phyloP scores from a whole-genome alignment of 2,113 vertebrate species.

The Psophia crepitans region DNA sequence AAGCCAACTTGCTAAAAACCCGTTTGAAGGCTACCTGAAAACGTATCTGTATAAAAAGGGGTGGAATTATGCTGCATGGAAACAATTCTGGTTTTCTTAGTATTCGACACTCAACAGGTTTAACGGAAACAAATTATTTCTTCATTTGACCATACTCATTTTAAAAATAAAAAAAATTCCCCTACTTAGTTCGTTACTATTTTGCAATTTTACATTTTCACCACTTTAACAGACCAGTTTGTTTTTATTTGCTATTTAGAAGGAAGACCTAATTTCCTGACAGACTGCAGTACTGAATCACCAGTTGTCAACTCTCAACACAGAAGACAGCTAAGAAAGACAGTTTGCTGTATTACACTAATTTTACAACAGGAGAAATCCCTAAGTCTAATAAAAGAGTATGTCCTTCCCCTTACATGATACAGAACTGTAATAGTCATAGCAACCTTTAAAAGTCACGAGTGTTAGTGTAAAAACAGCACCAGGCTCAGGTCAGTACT shows the following conservation, averaged over 20 bases:
- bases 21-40: not conserved
- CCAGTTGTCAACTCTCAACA: not conserved
- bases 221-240: not conserved
- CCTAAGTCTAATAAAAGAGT: not conserved
- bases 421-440: not conserved
- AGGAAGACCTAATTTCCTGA: not conserved
- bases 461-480: not conserved
- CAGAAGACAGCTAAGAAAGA: not conserved
- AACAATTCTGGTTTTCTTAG: not conserved
- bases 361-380: not conserved
- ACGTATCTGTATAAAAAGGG: not conserved
- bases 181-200: not conserved
- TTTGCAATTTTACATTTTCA: not conserved
- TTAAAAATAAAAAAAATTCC: not conserved
- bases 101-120: not conserved
- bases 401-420: not conserved
- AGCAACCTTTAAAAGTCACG: not conserved
- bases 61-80: not conserved
- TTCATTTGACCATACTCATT: not conserved
- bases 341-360: not conserved
- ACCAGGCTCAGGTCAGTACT: not conserved
- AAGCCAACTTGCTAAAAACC: not conserved
- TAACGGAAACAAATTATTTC: not conserved
- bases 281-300: not conserved
- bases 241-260: not conserved